These are phyloP conservation scores for Myiagra hebetior DNA, from an alignment of 2,113 vertebrate genomes.

Conservation along the genomic window DNA sequence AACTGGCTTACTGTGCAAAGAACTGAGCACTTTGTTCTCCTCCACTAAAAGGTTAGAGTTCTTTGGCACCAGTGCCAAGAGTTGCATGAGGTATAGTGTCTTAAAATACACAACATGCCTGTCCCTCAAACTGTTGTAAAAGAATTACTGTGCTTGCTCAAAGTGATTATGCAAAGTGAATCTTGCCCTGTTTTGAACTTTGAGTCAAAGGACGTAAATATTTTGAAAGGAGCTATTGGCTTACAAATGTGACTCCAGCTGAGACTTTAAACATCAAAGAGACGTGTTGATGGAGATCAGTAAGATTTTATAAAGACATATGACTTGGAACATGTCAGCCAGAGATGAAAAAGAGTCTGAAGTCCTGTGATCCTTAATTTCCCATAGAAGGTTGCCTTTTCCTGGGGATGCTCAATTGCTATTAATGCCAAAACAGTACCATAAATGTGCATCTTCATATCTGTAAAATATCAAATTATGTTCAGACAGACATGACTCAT, in stretches of 20 bases:
- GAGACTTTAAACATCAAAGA: conserved; percentile 45
- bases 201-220: conserved; percentile 36
- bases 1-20: neutral
- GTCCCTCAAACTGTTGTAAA: neutral
- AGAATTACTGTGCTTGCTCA: conserved; percentile 1
- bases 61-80: neutral
- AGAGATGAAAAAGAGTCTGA: conserved; percentile 14
- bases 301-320: neutral
- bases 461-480: neutral
- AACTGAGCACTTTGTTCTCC: neutral
- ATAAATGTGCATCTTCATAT: neutral
- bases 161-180: neutral
- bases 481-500: neutral
- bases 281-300: conserved; percentile 9
- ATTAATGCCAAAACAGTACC: neutral
- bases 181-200: conserved; percentile 55
- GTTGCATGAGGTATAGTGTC: neutral
- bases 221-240: conserved; percentile 44
- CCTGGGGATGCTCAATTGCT: neutral
- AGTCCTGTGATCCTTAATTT: conserved; percentile 22
- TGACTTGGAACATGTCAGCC: neutral
- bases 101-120: neutral
- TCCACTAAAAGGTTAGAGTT: neutral
- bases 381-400: neutral
- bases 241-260: conserved; percentile 6